These are phyloP conservation scores for Harpagoxenus sublaevis DNA, from an alignment of 2,888 invertebrate species.

Conservation along the genomic window DNA sequence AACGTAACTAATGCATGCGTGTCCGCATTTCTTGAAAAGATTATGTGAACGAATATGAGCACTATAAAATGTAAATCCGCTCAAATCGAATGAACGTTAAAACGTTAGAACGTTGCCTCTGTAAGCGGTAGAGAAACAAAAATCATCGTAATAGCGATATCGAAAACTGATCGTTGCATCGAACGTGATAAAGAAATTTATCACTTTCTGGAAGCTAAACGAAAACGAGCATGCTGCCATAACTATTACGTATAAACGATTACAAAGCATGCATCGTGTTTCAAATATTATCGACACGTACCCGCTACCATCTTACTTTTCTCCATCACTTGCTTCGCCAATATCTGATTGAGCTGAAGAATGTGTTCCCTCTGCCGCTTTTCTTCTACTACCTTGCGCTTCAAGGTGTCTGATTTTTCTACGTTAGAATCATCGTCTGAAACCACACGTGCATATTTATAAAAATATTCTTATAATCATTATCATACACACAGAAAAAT, in stretches of 20 bases:
- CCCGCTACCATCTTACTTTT: conserved; percentile 98
- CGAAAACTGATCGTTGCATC: not conserved
- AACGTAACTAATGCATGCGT: conserved; percentile 64
- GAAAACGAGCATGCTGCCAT: conserved; percentile 68
- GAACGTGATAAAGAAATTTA: not conserved
- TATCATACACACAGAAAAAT: not conserved
- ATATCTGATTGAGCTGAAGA: conserved; percentile 95
- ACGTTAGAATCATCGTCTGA: conserved; percentile 79
- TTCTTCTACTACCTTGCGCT: conserved; percentile 93
- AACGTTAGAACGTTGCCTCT: not conserved
- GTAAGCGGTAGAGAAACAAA: conserved; percentile 16
- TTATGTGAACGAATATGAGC: not conserved
- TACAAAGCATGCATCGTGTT: conserved; percentile 61
- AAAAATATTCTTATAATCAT: conserved; percentile 35
- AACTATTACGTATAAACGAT: conserved; percentile 51
- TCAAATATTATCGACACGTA: conserved; percentile 86
- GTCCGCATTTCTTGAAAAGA: not conserved
- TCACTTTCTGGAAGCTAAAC: conserved; percentile 47
- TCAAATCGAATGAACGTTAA: conserved; percentile 9
- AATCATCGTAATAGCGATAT: not conserved
- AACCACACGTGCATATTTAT: conserved; percentile 33
- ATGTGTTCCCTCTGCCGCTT: conserved; percentile 96
- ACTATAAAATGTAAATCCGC: conserved; percentile 4
- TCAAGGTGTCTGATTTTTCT: conserved; percentile 86
- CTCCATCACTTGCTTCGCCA: conserved; percentile 97